phyloP scores from a whole-genome alignment of 2,888 invertebrate species.

The Rhopalosiphum nymphaeae region DNA sequence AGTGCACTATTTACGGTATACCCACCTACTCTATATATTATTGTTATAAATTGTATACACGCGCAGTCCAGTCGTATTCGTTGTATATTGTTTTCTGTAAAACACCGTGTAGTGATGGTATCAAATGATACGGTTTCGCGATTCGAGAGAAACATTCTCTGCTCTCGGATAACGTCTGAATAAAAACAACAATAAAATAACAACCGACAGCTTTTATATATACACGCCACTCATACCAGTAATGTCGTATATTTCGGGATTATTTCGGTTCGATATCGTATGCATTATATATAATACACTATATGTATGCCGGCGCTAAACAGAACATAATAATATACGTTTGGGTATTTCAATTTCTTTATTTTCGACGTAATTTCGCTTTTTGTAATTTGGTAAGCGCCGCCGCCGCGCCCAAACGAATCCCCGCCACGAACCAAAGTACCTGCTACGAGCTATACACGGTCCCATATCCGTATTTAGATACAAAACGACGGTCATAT shows the following conservation, averaged over 20 bases:
- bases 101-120: not conserved
- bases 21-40: not conserved
- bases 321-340: not conserved
- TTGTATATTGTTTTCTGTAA: not conserved
- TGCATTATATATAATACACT: not conserved
- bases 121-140: not conserved
- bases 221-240: not conserved
- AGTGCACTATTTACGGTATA: not conserved
- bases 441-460: not conserved
- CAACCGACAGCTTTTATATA: not conserved
- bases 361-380: constrained; percentile 3
- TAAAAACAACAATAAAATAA: not conserved
- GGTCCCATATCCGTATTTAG: not conserved
- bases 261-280: not conserved
- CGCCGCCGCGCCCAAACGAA: not conserved
- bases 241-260: not conserved
- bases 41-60: not conserved
- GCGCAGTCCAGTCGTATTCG: not conserved
- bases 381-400: not conserved
- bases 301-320: not conserved
- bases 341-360: constrained; percentile 6
- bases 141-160: not conserved
- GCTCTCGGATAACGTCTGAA: not conserved
- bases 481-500: not conserved
- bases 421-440: not conserved